Percentiles rank a stretch among this genome's conserved stretches.
Conservation (phyloP, 2,113 vertebrate species). For the Poecilia latipinna region DNA sequence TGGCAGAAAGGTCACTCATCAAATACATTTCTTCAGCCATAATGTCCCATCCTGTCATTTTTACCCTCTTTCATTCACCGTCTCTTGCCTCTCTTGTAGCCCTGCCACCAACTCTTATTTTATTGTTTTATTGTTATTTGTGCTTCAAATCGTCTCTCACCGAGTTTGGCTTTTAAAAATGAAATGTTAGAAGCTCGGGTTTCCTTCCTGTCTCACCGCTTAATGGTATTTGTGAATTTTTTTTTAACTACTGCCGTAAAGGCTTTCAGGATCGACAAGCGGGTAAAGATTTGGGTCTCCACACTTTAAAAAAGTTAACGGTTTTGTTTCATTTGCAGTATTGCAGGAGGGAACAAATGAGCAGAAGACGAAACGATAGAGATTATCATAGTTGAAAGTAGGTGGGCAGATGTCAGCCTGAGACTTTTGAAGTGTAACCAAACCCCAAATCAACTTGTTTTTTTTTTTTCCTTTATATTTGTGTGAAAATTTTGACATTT, state of each 20-base stretch:
- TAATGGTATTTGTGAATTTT: constrained; percentile 13
- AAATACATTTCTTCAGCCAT: constrained; percentile 51
- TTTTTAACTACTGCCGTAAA: constrained; percentile 21
- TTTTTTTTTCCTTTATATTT: too few species aligned
- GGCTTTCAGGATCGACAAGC: not conserved
- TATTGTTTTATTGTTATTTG: not conserved
- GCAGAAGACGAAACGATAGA: not conserved
- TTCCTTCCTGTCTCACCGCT: constrained; percentile 48
- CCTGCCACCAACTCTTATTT: not conserved
- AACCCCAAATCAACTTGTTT: too few species aligned
- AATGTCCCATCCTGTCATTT: constrained; percentile 53
- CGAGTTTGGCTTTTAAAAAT: constrained; percentile 3
- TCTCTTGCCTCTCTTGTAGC: constrained; percentile 6
- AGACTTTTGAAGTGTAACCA: not conserved
- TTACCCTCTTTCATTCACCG: constrained; percentile 33
- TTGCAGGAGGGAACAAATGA: not conserved
- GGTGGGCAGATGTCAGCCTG: not conserved
- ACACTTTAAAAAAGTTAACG: too few species aligned
- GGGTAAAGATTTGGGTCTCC: not conserved
- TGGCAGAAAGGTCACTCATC: constrained; percentile 69
- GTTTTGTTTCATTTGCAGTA: too few species aligned
- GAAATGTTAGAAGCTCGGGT: constrained; percentile 39
- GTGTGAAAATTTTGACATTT: too few species aligned
- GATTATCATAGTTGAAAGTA: not conserved
- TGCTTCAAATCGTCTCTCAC: constrained; percentile 18